These are phyloP conservation scores for Heliangelus exortis DNA, from an alignment of 2,797 vertebrate species.

Conservation along the genomic window DNA sequence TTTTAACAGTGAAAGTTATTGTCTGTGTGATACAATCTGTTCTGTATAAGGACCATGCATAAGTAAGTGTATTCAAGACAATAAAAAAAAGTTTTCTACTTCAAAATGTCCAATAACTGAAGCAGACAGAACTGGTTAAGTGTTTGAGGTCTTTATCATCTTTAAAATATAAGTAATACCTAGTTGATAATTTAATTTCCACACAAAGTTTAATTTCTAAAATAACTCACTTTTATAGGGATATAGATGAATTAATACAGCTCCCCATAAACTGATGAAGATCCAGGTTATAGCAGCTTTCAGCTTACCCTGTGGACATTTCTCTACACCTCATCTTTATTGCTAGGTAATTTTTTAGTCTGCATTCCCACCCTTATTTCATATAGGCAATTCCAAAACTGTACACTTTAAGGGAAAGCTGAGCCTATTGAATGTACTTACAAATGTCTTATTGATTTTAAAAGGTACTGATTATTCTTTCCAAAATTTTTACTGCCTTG, in stretches of 20 bases:
- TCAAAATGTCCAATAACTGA: neutral
- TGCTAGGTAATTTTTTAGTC: no score
- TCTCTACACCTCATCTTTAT: neutral
- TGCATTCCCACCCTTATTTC: no score
- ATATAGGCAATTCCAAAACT: no score
- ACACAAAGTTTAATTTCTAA: neutral
- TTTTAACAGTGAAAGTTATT: neutral
- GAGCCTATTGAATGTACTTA: no score
- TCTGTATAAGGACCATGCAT: neutral
- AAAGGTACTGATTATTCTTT: no score
- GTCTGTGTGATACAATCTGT: neutral
- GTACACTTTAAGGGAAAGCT: no score
- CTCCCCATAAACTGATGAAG: neutral
- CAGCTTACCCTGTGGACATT: neutral
- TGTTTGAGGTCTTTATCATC: neutral
- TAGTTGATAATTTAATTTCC: neutral
- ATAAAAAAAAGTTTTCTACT: neutral
- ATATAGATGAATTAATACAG: neutral
- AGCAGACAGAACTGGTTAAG: neutral
- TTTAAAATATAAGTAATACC: neutral
- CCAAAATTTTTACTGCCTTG: no score
- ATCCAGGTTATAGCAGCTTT: neutral
- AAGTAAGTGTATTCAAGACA: neutral
- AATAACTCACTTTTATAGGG: neutral
- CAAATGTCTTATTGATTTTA: no score